Base-by-base conservation (phyloP, 2,888 invertebrate species). In the Heliconius ethilla region DNA sequence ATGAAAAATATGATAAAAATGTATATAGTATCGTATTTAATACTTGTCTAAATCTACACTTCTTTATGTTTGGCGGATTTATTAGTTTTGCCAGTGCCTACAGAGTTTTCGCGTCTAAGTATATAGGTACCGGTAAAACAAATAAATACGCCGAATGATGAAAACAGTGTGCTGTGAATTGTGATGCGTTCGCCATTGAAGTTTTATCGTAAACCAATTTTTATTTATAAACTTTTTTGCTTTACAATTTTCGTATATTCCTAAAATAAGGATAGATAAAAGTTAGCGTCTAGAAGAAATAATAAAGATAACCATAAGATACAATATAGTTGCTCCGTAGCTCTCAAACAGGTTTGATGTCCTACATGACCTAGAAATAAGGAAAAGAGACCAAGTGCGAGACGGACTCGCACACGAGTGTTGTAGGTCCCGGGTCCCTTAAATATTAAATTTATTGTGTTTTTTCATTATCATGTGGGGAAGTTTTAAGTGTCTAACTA, bases 141-240 rank as follows among this genome's bases (percentile, higher is more conserved):
- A 76, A 73, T 77, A 77, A 77, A 77, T 77, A 77, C 70, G 63
- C 9, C 51, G 70, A 76, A 51, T 40, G 73, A 73, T 72, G 66
- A 40, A 59, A 77, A 77, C 66, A 40, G 73, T 72, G 65, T 25
- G 65, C 59, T 66, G 51, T 51, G 25, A 33, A 37, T 37, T 33
- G 72, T 55, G 51, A 63, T 74, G 13, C 25, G 69, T 51, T n/a
- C 9, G 51, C 40, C 27, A 45, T 29, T 59, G 63, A 65, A 65
- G 33, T 55, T 73, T 27, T 70, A 70, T 72, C n/a, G 13, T 55
- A 70, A 33, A 33, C 33, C 6, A 72, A 25, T 72, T 72, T 70
- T 70, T 33, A 13, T 27, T 33, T n/a, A 51, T 29, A 51, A 29
- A 67, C 40, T 29, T 51, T 29, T 18, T 29, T 10, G 22, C 22